Conservation (phyloP, 2,888 invertebrate genomes). For the Macroteleia sp. region DNA sequence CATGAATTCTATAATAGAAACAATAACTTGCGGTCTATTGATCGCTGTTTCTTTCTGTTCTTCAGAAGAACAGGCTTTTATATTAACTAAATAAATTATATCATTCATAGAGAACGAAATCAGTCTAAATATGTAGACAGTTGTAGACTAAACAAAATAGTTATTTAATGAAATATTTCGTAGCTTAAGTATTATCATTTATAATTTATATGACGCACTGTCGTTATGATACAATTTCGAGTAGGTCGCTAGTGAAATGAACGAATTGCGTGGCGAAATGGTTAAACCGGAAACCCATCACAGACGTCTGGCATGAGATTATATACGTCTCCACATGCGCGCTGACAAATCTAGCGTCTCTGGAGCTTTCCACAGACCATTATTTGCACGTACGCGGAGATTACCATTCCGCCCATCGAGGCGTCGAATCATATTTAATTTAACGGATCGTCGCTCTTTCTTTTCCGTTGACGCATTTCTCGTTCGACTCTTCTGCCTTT, state of each 20-base stretch:
- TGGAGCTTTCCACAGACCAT: constrained; percentile 57
- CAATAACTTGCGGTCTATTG: no score
- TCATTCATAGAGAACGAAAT: no score
- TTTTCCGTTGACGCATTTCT: constrained; percentile 54
- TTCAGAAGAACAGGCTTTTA: no score
- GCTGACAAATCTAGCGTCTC: constrained; percentile 58
- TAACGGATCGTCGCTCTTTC: constrained; percentile 57
- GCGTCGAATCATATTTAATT: constrained; percentile 62
- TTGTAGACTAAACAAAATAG: no score
- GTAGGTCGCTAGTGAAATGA: constrained; percentile 41
- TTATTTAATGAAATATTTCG: no score
- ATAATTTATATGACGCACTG: constrained; percentile 17
- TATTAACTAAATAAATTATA: no score
- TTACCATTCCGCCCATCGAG: constrained; percentile 48
- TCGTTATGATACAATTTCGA: constrained; percentile 32
- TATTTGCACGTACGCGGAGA: constrained; percentile 63
- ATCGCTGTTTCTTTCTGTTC: no score
- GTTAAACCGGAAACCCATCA: constrained; percentile 57
- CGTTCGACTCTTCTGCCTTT: constrained; percentile 32
- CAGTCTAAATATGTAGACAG: no score
- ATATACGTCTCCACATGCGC: constrained; percentile 47
- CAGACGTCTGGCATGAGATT: constrained; percentile 51
- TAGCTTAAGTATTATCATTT: no score
- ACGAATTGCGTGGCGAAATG: constrained; percentile 56
- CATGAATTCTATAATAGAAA: no score